phyloP scores from a whole-genome alignment of 2,888 invertebrate species.

The Glomeris marginata region DNA sequence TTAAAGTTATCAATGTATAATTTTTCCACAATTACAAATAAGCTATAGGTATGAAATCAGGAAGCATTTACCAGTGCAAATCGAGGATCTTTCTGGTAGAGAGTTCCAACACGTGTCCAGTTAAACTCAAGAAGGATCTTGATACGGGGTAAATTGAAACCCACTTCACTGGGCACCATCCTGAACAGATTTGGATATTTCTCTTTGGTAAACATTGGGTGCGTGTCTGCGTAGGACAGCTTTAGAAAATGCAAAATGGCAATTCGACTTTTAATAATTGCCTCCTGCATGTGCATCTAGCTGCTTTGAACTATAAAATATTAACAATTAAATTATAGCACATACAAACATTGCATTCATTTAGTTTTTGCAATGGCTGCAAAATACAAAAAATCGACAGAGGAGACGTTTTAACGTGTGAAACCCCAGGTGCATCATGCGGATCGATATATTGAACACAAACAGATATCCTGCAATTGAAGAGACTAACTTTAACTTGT shows the following conservation, averaged over 20 bases:
- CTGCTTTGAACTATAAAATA: neutral
- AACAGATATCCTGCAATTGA: too few relatives aligned
- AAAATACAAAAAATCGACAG: too few relatives aligned
- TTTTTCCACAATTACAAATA: too few relatives aligned
- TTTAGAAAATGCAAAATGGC: conserved; percentile 31
- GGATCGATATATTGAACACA: too few relatives aligned
- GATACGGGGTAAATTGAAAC: conserved; percentile 83
- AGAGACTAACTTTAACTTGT: too few relatives aligned
- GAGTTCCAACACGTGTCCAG: conserved; percentile 94
- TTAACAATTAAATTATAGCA: neutral
- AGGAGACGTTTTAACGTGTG: too few relatives aligned
- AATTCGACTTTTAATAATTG: too few relatives aligned
- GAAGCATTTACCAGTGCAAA: conserved; percentile 59
- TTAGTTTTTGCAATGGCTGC: too few relatives aligned
- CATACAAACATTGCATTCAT: too few relatives aligned
- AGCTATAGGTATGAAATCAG: too few relatives aligned
- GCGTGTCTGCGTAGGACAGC: conserved; percentile 93
- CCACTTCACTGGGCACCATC: conserved; percentile 90
- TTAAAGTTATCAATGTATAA: too few relatives aligned
- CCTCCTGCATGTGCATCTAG: neutral
- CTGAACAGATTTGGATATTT: conserved; percentile 94
- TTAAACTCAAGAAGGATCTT: conserved; percentile 79
- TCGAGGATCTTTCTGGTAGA: conserved; percentile 90
- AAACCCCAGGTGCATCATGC: too few relatives aligned
- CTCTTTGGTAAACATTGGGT: conserved; percentile 88